Percentiles rank a stretch among this genome's conserved stretches.
These are phyloP conservation scores for Pseudorasbora parva DNA, from an alignment of 2,113 vertebrate species.

Conservation along the genomic window DNA sequence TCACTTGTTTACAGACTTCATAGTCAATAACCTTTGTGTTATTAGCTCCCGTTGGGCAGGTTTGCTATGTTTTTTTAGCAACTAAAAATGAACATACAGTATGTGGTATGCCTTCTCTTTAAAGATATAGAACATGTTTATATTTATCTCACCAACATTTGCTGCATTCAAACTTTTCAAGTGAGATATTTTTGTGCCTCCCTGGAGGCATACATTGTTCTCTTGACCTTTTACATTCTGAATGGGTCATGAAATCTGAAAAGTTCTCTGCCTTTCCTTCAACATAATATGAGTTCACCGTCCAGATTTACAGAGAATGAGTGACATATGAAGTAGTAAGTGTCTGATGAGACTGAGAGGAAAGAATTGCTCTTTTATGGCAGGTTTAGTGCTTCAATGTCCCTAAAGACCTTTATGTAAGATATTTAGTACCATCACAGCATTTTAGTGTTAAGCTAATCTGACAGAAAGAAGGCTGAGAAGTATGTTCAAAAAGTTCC, in stretches of 20 bases:
- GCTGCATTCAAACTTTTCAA: constrained; percentile 15
- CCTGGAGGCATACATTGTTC: constrained; percentile 9
- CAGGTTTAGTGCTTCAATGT: constrained; percentile 21
- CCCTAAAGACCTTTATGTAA: constrained; percentile 30
- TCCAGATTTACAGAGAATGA: constrained; percentile 3
- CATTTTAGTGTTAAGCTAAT: constrained; percentile 20
- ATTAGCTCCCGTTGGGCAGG: not conserved
- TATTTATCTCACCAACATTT: constrained; percentile 33
- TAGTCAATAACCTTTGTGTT: constrained; percentile 1
- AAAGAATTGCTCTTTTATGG: constrained; percentile 11
- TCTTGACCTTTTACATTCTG: constrained; percentile 19
- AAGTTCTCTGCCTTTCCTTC: constrained; percentile 1
- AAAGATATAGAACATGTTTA: not conserved
- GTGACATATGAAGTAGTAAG: not conserved
- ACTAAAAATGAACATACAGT: constrained; percentile 6
- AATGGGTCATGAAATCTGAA: constrained; percentile 26
- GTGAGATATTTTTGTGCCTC: constrained; percentile 19
- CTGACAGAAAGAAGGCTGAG: constrained; percentile 30
- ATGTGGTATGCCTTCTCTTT: not conserved
- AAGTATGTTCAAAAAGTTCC: constrained; percentile 11
- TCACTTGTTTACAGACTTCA: not conserved
- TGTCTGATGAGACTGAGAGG: constrained; percentile 8
- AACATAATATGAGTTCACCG: not conserved
- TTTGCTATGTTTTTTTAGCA: not conserved
- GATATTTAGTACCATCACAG: constrained; percentile 34